Evolutionary conservation across 2,113 vertebrate species (phyloP).

Genomic region (Podilymbus podiceps): DNA sequence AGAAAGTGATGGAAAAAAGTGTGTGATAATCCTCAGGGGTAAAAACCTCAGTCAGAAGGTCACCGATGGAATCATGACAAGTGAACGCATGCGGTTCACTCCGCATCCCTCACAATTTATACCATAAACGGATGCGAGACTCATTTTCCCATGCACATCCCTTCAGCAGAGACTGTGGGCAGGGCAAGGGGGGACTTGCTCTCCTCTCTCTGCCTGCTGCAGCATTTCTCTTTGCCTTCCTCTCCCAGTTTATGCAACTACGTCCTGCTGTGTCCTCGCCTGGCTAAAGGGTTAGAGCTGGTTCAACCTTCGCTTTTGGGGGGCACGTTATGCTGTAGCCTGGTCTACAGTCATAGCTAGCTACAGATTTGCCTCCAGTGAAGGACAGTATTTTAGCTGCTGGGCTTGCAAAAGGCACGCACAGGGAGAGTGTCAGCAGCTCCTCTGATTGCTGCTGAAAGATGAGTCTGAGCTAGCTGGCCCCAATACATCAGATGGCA

Average conservation of each 20-base stretch:
- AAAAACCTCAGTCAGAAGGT: not conserved
- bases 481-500: not conserved
- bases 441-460: not conserved
- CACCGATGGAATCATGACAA: not conserved
- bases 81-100: not conserved
- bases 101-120: not conserved
- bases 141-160: not conserved
- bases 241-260: not conserved
- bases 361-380: not conserved
- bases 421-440: not conserved
- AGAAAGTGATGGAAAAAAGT: not conserved
- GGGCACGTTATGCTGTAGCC: not conserved
- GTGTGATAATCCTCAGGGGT: not conserved
- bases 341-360: not conserved
- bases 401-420: not conserved
- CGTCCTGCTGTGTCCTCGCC: not conserved
- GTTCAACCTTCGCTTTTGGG: not conserved
- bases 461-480: not conserved
- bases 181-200: not conserved
- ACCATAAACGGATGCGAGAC: not conserved
- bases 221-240: not conserved
- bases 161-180: not conserved
- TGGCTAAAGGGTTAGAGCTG: not conserved
- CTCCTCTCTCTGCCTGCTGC: not conserved
- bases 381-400: not conserved